phyloP scores from a whole-genome alignment of 2,113 vertebrate species.

The Oxyura jamaicensis region DNA sequence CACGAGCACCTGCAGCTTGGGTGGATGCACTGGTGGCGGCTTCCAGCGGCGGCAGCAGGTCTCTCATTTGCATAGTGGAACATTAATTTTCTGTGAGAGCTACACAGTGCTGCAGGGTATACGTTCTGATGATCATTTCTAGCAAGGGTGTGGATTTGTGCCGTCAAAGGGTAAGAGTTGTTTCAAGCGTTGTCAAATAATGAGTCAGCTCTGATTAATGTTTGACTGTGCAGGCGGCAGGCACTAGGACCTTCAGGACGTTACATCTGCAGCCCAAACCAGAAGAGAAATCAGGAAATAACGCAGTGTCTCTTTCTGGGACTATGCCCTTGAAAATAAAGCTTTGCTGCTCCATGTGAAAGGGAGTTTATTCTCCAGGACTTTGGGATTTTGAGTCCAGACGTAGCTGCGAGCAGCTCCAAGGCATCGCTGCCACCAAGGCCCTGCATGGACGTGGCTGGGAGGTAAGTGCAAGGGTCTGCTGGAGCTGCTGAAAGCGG shows the following conservation, averaged over 20 bases:
- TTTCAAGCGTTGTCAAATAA: background rate
- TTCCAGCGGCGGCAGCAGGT: background rate
- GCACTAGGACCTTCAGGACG: background rate
- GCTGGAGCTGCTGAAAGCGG: background rate
- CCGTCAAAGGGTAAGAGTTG: background rate
- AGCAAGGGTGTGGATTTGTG: background rate
- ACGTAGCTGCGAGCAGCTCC: background rate
- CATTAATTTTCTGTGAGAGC: background rate
- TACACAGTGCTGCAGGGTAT: rapidly evolving
- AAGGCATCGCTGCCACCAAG: rapidly evolving
- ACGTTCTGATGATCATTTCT: background rate
- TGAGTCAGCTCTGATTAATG: constrained; percentile 21
- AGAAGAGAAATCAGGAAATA: constrained; percentile 49
- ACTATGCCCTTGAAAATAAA: background rate
- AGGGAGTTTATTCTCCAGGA: background rate
- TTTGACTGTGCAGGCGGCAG: background rate
- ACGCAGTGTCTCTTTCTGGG: background rate
- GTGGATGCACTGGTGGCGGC: rapidly evolving
- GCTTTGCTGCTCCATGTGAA: background rate
- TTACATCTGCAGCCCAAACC: background rate
- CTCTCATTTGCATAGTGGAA: background rate
- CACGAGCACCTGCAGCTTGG: rapidly evolving
- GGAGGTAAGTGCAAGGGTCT: background rate
- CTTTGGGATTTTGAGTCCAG: background rate
- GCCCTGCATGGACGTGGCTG: background rate